Evolutionary conservation across 1,140 invertebrate species (phyloP).

Genomic region (Zaprionus capensis): DNA sequence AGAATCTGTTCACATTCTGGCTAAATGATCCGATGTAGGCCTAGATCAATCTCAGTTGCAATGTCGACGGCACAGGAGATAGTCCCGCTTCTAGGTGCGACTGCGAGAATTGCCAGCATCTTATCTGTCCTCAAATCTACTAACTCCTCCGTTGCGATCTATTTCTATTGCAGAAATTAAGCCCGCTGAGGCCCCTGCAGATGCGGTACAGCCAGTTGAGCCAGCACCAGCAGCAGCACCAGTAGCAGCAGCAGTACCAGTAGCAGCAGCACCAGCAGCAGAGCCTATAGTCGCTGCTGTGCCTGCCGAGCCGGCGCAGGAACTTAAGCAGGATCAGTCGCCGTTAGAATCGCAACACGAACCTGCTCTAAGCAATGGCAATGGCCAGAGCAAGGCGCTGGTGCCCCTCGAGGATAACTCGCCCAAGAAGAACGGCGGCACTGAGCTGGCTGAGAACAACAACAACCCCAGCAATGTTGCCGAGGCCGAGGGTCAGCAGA

Average conservation of each 20-base stretch:
- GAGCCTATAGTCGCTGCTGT: background rate
- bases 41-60: slow-evolving; percentile 3
- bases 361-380: slow-evolving; percentile 42
- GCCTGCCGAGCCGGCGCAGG: background rate
- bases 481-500: slow-evolving; percentile 76
- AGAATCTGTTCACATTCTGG: slow-evolving; percentile 29
- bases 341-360: background rate
- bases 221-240: background rate
- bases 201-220: slow-evolving; percentile 18
- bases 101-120: background rate
- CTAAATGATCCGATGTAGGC: slow-evolving; percentile 39
- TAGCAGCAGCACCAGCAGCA: background rate
- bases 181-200: slow-evolving; percentile 26
- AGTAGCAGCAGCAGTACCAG: background rate
- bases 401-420: slow-evolving; percentile 6
- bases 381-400: slow-evolving; percentile 29
- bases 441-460: slow-evolving; percentile 33
- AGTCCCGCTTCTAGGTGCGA: slow-evolving; percentile 60
- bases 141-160: background rate
- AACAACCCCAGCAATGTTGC: slow-evolving; percentile 52
- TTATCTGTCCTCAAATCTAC: background rate
- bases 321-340: background rate
- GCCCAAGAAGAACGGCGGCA: slow-evolving; percentile 49
- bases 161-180: slow-evolving; percentile 54
- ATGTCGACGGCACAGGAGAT: slow-evolving; percentile 52